These are phyloP conservation scores for Pseudanteris insignis DNA, from an alignment of 2,888 invertebrate genomes.

Conservation along the genomic window DNA sequence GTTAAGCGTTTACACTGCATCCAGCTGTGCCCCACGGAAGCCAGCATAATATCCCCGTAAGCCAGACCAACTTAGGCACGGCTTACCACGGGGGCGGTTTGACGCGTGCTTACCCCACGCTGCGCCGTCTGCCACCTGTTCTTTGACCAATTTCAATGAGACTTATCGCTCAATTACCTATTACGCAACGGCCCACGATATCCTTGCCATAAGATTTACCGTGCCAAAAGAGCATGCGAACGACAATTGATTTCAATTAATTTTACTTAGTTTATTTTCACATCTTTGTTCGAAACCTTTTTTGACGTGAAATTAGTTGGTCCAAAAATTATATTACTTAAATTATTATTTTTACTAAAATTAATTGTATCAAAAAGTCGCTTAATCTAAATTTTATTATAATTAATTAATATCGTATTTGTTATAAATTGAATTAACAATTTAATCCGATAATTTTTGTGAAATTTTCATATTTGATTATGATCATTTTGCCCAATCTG, in stretches of 20 bases:
- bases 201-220: constrained; percentile 47
- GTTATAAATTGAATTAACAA: no score
- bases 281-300: neutral
- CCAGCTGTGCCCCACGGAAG: constrained; percentile 59
- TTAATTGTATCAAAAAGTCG: no score
- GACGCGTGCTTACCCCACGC: constrained; percentile 59
- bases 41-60: constrained; percentile 24
- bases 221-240: constrained; percentile 35
- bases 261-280: neutral
- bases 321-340: no score
- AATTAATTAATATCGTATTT: no score
- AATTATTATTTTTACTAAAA: no score
- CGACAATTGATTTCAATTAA: constrained; percentile 23
- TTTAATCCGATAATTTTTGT: no score
- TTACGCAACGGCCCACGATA: constrained; percentile 44
- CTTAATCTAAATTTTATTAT: no score
- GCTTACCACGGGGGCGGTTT: constrained; percentile 57
- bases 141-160: constrained; percentile 46
- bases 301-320: no score
- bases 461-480: no score
- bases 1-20: constrained; percentile 54
- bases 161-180: constrained; percentile 50
- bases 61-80: constrained; percentile 32
- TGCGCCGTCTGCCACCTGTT: constrained; percentile 63
- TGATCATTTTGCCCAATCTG: no score